Evolutionary conservation across 2,797 vertebrate species (phyloP).

Genomic region (Crocidura indochinensis): DNA sequence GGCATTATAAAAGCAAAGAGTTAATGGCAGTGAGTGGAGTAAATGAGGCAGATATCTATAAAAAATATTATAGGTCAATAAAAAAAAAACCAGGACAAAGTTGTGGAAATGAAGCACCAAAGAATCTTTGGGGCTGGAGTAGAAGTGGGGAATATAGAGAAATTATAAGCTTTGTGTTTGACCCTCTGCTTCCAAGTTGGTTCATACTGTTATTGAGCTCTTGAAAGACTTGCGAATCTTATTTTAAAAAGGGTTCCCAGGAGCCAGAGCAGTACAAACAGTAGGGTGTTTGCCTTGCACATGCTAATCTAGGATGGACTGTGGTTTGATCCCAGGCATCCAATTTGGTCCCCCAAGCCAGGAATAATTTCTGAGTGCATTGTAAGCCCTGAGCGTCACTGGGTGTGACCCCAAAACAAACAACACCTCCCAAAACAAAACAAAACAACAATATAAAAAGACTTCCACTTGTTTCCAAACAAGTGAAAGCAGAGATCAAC

Average conservation of each 20-base stretch:
- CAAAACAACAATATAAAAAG: no score
- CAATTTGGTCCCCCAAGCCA: no score
- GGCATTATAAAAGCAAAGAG: neutral
- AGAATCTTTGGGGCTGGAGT: neutral
- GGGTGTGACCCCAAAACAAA: no score
- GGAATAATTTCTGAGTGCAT: no score
- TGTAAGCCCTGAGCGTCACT: no score
- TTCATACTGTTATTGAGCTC: neutral
- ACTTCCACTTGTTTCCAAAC: no score
- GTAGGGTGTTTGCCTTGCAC: no score
- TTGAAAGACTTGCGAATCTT: neutral
- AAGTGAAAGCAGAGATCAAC: no score
- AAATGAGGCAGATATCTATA: neutral
- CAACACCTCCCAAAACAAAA: no score
- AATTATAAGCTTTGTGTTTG: neutral
- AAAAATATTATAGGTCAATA: neutral
- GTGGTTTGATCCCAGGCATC: no score
- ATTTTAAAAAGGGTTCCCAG: neutral
- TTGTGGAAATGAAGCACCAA: neutral
- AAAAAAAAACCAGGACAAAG: neutral
- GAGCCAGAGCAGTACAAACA: no score
- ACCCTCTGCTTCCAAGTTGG: neutral
- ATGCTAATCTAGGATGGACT: no score
- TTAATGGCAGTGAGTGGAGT: neutral
- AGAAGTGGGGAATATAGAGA: neutral